phyloP scores from a whole-genome alignment of 2,888 invertebrate genomes.

The Iphiclides podalirius region DNA sequence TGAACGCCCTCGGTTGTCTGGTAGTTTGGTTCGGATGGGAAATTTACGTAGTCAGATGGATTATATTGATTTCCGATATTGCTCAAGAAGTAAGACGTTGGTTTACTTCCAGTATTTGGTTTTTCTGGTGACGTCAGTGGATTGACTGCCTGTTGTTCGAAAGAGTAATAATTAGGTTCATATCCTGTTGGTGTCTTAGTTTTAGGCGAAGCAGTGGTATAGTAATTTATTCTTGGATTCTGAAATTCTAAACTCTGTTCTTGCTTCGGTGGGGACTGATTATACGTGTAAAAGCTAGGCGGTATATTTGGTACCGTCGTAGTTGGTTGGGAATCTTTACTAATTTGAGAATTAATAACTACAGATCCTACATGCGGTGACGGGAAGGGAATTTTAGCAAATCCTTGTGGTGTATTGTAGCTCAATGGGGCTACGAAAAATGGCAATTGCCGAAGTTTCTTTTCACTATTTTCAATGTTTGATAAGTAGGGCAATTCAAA shows the following conservation, averaged over 20 bases:
- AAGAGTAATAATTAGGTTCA: constrained; percentile 62
- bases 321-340: constrained; percentile 42
- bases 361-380: constrained; percentile 93
- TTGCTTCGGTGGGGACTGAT: constrained; percentile 37
- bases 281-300: constrained; percentile 43
- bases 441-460: constrained; percentile 86
- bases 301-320: constrained; percentile 38
- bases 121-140: constrained; percentile 50
- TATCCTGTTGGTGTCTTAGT: constrained; percentile 42
- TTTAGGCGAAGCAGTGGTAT: constrained; percentile 62
- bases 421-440: constrained; percentile 93
- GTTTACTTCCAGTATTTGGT: constrained; percentile 34
- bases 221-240: constrained; percentile 65
- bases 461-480: constrained; percentile 84
- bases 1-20: constrained; percentile 38
- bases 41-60: constrained; percentile 44
- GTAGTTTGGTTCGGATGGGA: constrained; percentile 41
- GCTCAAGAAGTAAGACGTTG: constrained; percentile 50
- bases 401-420: constrained; percentile 90
- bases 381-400: constrained; percentile 91
- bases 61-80: constrained; percentile 51
- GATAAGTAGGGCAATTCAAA: constrained; percentile 92
- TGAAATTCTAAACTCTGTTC: constrained; percentile 59
- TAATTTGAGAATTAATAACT: constrained; percentile 82
- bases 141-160: constrained; percentile 66